A percentile compares a stretch with the other conserved stretches of the same genome.
Conservation (phyloP, 2,113 vertebrate genomes). For the Buteo buteo region DNA sequence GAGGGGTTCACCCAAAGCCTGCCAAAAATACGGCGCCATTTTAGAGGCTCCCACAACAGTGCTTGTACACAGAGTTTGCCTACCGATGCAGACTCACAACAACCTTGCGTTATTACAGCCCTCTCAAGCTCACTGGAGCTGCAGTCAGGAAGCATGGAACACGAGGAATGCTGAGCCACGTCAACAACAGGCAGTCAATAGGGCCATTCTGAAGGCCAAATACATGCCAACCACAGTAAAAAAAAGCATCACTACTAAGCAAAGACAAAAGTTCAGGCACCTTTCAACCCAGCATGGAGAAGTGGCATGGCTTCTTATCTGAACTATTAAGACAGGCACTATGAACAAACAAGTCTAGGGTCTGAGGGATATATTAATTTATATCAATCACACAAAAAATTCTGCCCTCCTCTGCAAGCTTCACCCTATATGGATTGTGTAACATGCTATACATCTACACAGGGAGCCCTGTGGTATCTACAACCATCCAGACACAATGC, state of each 20-base stretch:
- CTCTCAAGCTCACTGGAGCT: not conserved
- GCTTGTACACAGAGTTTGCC: not conserved
- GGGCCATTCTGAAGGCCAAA: not conserved
- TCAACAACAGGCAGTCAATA: not conserved
- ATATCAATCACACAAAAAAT: not conserved
- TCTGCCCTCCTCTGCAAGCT: not conserved
- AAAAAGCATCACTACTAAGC: not conserved
- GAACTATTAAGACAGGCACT: not conserved
- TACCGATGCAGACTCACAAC: fast-evolving
- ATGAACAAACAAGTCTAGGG: not conserved
- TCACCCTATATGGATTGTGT: not conserved
- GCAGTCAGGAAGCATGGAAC: not conserved
- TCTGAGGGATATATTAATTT: not conserved
- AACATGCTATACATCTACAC: not conserved
- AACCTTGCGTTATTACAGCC: not conserved
- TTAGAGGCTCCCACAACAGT: not conserved
- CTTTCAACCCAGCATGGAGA: not conserved
- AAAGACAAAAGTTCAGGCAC: not conserved
- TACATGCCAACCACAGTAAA: not conserved
- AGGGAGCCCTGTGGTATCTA: not conserved
- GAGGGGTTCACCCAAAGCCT: slow-evolving; percentile 94
- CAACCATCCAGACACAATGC: not conserved
- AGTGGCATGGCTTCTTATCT: not conserved
- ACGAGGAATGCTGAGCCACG: fast-evolving
- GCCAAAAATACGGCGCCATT: not conserved